Evolutionary conservation across 2,797 vertebrate species (phyloP), one percentile per base, ranked within the genome.

Genomic region (Botia almorhae): DNA sequence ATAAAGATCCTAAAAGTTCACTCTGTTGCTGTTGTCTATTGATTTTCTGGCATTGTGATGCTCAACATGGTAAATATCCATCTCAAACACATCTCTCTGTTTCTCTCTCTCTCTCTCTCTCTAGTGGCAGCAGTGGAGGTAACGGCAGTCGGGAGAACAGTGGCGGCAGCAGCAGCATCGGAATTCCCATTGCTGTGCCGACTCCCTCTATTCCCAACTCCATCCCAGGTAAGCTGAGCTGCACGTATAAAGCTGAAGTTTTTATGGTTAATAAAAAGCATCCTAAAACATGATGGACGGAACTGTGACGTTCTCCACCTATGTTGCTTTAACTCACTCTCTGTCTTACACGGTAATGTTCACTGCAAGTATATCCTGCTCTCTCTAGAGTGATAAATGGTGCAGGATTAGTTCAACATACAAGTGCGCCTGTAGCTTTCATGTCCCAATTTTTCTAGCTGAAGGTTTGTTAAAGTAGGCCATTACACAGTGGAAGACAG

Each of bases 71-170:
- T 46, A 46, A 11, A 46, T 11, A 46, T 46, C 36, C 7, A 7
- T 39, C 33, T 8, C 39, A 43, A 43, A 43, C 23, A 26, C 23
- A 43, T 7, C 6, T 39, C 6, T 39, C 10, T 46, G 1, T 10
- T 11, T 60, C 19, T 23, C 19, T 23, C 11, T 23, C 56, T 58
- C 19, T 58, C 56, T 53, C 17, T 55, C 51, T 55, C 17, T 83
- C 21, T 53, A 98, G 97, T 39, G 97, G 98, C 39, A 98, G 97
- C 84, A 98, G 98, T 36, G 97, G 98, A 80, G 97, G 98, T 13
- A 98, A 97, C 36, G 87, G 97, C 89, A 98, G 97, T 89, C 93
- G 97, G 87, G 98, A 99, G 91, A 99, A 98, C 88, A 99, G 98
- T 46, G 97, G 98, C 48, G 97, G 97, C 74, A 89, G 93, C 91